Evolutionary conservation across 2,113 vertebrate genomes (phyloP), one percentile per base, ranked within the genome.

Genomic region (Malurus melanocephalus): DNA sequence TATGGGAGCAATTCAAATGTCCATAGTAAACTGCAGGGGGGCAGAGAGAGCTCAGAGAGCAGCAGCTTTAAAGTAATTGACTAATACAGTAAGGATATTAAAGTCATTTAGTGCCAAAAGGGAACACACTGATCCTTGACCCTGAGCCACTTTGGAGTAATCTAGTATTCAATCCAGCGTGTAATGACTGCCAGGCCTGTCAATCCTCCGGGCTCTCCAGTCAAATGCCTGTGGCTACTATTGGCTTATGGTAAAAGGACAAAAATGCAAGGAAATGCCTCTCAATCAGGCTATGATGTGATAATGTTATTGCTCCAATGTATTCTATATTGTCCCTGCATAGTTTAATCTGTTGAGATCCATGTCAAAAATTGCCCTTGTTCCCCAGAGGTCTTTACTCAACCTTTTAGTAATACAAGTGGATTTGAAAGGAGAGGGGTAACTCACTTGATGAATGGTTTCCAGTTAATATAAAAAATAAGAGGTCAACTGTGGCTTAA

Each of bases 151-250:
- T 99, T 99, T 99, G 98, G 98, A 98, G 98, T 99, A 99, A 99
- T 99, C 99, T 99, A 98, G 98, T 98, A 99, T 99, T 99, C 99
- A 99, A 99, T 99, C 98, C 99, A 99, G 99, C 98, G 98, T 99
- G 99, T 99, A 99, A 99, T 99, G 98, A 99, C 99, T 99, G 98
- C 98, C 97, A 97, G 98, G 98, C 98, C 98, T 99, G 99, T 99
- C 99, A 99, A 98, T 99, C 98, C 98, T 99, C 97, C 96, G 68
- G 97, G 98, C 98, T 98, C 98, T 98, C 98, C 96, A 98, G 98
- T 98, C 97, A 97, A 98, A 98, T 97, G 97, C 98, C 97, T 98
- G 96, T 97, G 97, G 98, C 98, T 98, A 98, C 97, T 97, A 97
- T 96, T 98, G 97, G 97, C 97, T 98, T 98, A 97, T 98, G 96